These are phyloP conservation scores for Pristionchus maxplancki DNA, from an alignment of 2,888 invertebrate genomes.

Conservation along the genomic window DNA sequence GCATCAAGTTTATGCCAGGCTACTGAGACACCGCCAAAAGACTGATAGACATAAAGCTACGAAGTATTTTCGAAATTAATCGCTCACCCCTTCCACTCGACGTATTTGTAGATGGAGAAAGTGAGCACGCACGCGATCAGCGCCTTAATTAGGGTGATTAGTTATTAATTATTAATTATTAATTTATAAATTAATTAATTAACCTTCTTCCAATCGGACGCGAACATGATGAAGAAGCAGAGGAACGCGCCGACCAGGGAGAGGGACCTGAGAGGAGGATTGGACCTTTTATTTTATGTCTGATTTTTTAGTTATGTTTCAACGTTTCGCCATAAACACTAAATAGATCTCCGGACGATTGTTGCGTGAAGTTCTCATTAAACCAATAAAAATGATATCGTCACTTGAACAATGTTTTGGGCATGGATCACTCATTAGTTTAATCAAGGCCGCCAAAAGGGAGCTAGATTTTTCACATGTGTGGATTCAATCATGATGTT, in stretches of 20 bases:
- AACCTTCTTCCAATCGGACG: constrained; percentile 94
- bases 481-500: no score
- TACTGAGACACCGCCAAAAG: no score
- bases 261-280: constrained; percentile 85
- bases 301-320: background rate
- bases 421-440: no score
- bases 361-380: no score
- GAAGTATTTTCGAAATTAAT: background rate
- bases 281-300: background rate
- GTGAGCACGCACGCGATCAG: constrained; percentile 94
- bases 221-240: constrained; percentile 97
- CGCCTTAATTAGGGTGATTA: constrained; percentile 81
- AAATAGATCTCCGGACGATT: no score
- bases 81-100: constrained; percentile 92
- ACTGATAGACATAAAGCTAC: background rate
- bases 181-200: background rate
- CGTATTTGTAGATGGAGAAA: constrained; percentile 94
- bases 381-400: no score
- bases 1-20: no score
- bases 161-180: background rate
- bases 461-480: no score
- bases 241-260: constrained; percentile 90
- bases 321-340: no score
- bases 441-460: no score
- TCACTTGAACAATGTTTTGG: no score